phyloP scores from a whole-genome alignment of 2,888 invertebrate species.

The Petrolisthes manimaculis region DNA sequence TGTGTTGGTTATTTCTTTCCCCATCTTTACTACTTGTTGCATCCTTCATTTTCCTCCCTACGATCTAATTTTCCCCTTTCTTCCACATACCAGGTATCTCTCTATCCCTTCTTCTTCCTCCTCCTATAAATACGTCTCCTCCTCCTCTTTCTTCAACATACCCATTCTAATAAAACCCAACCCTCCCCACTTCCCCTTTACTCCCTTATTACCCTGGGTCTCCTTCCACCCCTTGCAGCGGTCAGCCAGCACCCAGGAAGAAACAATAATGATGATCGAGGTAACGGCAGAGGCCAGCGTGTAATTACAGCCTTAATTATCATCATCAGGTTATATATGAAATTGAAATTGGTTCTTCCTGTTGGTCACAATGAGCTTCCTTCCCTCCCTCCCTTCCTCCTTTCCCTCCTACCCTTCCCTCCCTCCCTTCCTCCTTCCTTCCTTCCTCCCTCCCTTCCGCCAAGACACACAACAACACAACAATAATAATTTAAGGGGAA shows the following conservation, averaged over 20 bases:
- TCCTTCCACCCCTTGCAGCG: not conserved
- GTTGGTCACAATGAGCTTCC: not conserved
- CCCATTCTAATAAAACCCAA: not conserved
- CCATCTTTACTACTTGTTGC: too few species aligned
- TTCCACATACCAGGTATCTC: not conserved
- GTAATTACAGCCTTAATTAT: slow-evolving; percentile 5
- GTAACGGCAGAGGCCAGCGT: not conserved
- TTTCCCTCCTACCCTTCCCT: not conserved
- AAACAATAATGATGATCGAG: not conserved
- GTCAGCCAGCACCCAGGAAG: slow-evolving; percentile 1
- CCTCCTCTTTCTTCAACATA: not conserved
- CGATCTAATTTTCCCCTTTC: not conserved
- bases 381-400: not conserved
- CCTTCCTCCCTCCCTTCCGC: not conserved
- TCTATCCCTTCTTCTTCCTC: not conserved
- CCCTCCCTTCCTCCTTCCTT: not conserved
- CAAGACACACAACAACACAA: not conserved
- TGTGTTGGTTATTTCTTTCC: too few species aligned
- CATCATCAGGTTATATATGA: not conserved
- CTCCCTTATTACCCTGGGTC: not conserved
- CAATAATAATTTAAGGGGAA: too few species aligned
- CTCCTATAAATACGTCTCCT: not conserved
- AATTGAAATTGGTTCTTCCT: slow-evolving; percentile 7
- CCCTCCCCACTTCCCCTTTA: not conserved
- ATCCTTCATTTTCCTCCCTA: not conserved